phyloP scores from a whole-genome alignment of 2,113 vertebrate species.

The Rostratula benghalensis region DNA sequence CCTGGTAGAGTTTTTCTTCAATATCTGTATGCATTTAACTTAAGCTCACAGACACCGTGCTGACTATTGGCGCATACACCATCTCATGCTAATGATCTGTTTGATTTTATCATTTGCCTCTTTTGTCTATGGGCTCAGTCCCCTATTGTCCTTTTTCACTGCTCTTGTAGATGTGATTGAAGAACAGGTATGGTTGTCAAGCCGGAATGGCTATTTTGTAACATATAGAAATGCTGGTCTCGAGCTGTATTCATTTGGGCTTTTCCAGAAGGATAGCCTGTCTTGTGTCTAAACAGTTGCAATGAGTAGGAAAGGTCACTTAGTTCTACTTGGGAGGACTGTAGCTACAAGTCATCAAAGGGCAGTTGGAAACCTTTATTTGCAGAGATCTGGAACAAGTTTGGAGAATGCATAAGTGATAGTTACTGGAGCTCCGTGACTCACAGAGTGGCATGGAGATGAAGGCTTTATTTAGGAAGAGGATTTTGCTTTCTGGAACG shows the following conservation, averaged over 20 bases:
- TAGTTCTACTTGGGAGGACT: background rate
- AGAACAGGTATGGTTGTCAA: background rate
- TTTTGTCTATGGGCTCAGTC: background rate
- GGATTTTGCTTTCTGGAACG: background rate
- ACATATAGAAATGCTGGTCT: background rate
- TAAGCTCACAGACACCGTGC: background rate
- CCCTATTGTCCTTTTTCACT: background rate
- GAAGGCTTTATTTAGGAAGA: background rate
- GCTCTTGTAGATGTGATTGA: background rate
- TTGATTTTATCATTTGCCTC: background rate
- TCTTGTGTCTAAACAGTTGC: background rate
- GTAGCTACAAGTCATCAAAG: background rate
- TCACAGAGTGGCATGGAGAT: background rate
- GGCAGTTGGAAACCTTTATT: background rate
- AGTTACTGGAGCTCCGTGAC: background rate
- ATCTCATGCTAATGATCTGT: background rate
- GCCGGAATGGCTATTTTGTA: background rate
- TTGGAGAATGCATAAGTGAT: background rate
- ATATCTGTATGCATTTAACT: background rate
- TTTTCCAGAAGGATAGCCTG: background rate
- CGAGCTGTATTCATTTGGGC: background rate
- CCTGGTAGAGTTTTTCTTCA: background rate
- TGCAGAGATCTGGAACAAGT: background rate
- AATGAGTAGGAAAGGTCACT: background rate
- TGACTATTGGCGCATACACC: background rate